phyloP scores from a whole-genome alignment of 2,113 vertebrate genomes.

The Theropithecus gelada region DNA sequence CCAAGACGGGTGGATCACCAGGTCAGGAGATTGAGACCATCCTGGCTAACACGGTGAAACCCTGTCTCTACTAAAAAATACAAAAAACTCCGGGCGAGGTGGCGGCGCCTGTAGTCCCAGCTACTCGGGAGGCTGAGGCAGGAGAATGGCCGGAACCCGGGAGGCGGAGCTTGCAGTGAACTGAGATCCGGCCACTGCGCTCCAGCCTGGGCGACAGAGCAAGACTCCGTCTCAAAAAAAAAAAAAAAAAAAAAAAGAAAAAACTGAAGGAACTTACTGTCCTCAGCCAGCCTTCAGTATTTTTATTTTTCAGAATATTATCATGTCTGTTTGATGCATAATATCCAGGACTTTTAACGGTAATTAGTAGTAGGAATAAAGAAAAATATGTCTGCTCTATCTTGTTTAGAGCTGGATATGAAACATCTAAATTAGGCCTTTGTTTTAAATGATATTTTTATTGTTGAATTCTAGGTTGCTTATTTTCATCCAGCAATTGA shows the following conservation, averaged over 20 bases:
- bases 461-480: background rate
- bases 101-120: no score
- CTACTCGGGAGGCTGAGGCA: no score
- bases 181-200: accelerated
- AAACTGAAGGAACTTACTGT: background rate
- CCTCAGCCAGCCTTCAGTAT: background rate
- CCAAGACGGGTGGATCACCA: no score
- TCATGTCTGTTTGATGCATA: background rate
- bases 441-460: background rate
- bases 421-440: background rate
- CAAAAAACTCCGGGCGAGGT: no score
- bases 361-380: background rate
- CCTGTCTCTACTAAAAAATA: no score
- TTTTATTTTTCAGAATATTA: background rate
- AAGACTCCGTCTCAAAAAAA: no score
- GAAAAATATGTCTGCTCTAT: background rate
- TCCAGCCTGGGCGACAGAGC: no score
- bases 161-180: no score
- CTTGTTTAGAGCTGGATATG: background rate
- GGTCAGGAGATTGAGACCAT: no score
- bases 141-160: no score
- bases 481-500: background rate
- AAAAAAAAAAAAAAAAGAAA: background rate
- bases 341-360: background rate
- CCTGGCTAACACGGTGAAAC: no score